Base-by-base conservation (phyloP, 1,140 invertebrate genomes). In the Drosophila sp. region DNA sequence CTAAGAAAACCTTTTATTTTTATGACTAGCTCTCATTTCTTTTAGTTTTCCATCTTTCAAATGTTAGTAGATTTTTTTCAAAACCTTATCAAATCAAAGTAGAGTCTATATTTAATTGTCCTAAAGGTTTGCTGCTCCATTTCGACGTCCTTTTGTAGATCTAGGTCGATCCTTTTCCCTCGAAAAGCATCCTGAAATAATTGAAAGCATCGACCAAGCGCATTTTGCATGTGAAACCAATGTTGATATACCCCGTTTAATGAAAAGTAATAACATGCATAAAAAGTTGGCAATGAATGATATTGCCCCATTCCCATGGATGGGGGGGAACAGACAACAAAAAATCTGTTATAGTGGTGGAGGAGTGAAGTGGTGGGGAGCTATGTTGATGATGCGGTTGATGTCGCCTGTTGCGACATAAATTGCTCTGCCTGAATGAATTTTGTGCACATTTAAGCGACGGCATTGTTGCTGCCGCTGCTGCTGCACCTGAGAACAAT, bases 361-460 rank as follows among this genome's bases (percentile, higher is more conserved):
- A n/a, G 25, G 27, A 7, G 4, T 47, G n/a, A 60, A 11, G n/a
- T 6, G n/a, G 5, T 10, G 23, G 35, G 27, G 32, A 35, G 11
- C 11, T 32, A 41, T 41, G 73, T 38, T 65, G 72, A 68, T 70
- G 61, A 63, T 80, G 75, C 63, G 68, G 82, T 71, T 70, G 67
- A 77, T 80, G 73, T 80, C 56, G 81, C 81, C 73, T 85, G 78
- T 85, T 85, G 82, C 82, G 70, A 85, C 74, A 80, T 80, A 85
- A 85, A 85, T 84, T 71, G 81, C 70, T 66, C 58, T 76, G 78
- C 58, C 82, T 75, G 78, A 79, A 81, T 86, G 71, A 81, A 81
- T 85, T 86, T 86, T 66, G 78, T 61, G 78, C 82, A 75, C 71
- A 86, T 82, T 86, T 86, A 78, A 86, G 69, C 75, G 71, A 65